Evolutionary conservation across 2,113 vertebrate species (phyloP), one percentile per base, ranked within the genome.

Genomic region (Leucopsar rothschildi): DNA sequence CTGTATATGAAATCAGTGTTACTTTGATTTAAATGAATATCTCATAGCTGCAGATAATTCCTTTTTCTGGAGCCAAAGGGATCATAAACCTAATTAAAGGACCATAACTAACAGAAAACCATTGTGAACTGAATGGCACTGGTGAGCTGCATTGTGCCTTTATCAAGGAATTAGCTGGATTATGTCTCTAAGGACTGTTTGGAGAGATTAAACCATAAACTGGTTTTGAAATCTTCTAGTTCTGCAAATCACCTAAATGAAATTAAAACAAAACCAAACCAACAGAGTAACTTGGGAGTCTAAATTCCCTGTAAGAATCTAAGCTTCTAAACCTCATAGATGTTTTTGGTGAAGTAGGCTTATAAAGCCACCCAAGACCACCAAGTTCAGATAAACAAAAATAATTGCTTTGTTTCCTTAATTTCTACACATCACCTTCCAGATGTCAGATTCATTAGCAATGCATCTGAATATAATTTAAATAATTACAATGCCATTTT

Each of bases 381-480:
- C 4, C 24, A 59, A 69, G 83, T 49, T 65, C 42, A 69, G 63
- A 91, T 42, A 82, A 93, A 82, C 35, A 93, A 87, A 87, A 90
- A 90, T 14, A 70, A 91, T 61, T 27, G 92, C 71, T 82, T 82
- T 59, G 53, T 13, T 73, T 33, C 20, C 70, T 73, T 49, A 75
- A 63, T 88, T 85, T 47, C 63, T 77, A 90, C 71, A 31, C 20
- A 88, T 59, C 88, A 95, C 71, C 47, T 93, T 75, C 82, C 88
- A 96, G 90, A 93, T 93, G 93, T 88, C 64, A 83, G 56, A 86
- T 59, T 75, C 52, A 94, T 86, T 96, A 88, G 85, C 90, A 86
- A 86, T 86, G n/a, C 37, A 94, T 93, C 68, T 71, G 33, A 91
- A 68, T 86, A 75, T 29, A 64, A 92, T 92, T 93, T 94, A 81